Percentiles rank a stretch among this genome's conserved stretches.
These are phyloP conservation scores for Drosophila vallismaia DNA, from an alignment of 2,888 invertebrate genomes.

Conservation along the genomic window DNA sequence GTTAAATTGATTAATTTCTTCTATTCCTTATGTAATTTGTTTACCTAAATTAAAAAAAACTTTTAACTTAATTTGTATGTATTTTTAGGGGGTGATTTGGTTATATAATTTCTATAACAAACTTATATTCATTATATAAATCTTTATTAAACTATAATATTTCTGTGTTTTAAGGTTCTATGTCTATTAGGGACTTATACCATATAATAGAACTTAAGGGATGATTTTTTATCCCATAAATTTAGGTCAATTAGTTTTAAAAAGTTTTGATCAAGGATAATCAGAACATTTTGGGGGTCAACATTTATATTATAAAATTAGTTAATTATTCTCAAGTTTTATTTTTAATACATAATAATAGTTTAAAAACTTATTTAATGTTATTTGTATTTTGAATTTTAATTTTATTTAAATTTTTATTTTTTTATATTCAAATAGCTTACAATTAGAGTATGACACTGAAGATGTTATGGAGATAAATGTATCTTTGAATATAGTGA, in stretches of 20 bases:
- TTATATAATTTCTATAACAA: slow-evolving; percentile 84
- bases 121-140: slow-evolving; percentile 32
- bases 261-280: slow-evolving; percentile 85
- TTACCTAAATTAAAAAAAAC: slow-evolving; percentile 85
- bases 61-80: slow-evolving; percentile 85
- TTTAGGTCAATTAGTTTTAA: slow-evolving; percentile 83
- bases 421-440: slow-evolving; percentile 80
- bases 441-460: slow-evolving; percentile 81
- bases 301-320: slow-evolving; percentile 83
- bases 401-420: slow-evolving; percentile 61
- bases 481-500: slow-evolving; percentile 71
- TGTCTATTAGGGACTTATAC: slow-evolving; percentile 84
- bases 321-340: slow-evolving; percentile 83
- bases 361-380: slow-evolving; percentile 85
- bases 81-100: slow-evolving; percentile 83
- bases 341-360: slow-evolving; percentile 83
- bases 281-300: slow-evolving; percentile 84
- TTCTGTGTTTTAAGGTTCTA: slow-evolving; percentile 82
- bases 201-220: slow-evolving; percentile 79
- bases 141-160: slow-evolving; percentile 73
- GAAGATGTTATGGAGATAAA: slow-evolving; percentile 87
- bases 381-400: slow-evolving; percentile 84
- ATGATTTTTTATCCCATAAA: slow-evolving; percentile 84
- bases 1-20: slow-evolving; percentile 86
- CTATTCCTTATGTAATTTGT: slow-evolving; percentile 85